phyloP scores from a whole-genome alignment of 92 coral and sea anemone species.

The Zoanthus sociatus region DNA sequence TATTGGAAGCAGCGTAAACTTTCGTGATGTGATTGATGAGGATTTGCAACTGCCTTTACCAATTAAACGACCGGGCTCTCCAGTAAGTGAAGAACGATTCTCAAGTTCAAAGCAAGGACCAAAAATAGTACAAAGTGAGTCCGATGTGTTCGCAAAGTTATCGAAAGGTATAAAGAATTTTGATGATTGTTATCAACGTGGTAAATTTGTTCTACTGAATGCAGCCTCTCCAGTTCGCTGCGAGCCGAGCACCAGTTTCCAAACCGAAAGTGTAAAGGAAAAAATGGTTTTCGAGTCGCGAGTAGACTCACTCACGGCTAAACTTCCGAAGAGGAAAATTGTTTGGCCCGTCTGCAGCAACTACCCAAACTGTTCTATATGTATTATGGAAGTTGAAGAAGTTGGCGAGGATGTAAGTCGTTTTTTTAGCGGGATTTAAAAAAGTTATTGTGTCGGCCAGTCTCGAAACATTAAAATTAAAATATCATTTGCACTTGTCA shows the following conservation, averaged over 20 bases:
- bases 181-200: conserved; percentile 23
- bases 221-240: not conserved
- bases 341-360: conserved; percentile 79
- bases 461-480: no score
- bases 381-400: conserved; percentile 61
- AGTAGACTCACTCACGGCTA: not conserved
- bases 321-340: conserved; percentile 41
- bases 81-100: not conserved
- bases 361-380: conserved; percentile 76
- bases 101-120: not conserved
- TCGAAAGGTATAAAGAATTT: conserved; percentile 28
- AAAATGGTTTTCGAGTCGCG: not conserved
- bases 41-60: conserved; percentile 27
- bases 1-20: not conserved
- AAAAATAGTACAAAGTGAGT: not conserved
- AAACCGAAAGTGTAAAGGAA: not conserved
- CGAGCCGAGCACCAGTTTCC: not conserved
- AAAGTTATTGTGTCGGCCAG: no score
- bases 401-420: conserved; percentile 41
- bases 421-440: not conserved
- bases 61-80: not conserved
- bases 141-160: conserved; percentile 16
- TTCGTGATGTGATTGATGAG: not conserved
- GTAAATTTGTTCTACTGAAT: conserved; percentile 15
- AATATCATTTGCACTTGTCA: no score